Percentiles rank a stretch among this genome's conserved stretches.
Conservation (phyloP, 1,140 invertebrate species). For the Apis mellifera region Amel_HAv3.1 CM009931.2:2537001-2537500, state of each 20-base stretch:
- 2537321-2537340: conserved; percentile 63
- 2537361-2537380: conserved; percentile 76
- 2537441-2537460: conserved; percentile 17
- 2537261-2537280: conserved; percentile 27
- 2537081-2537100: conserved; percentile 39
- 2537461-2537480: not conserved
- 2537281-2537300: conserved; percentile 58
- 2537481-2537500: not conserved
- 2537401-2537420: too few relatives aligned
- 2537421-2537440: conserved; percentile 1
- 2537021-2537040: conserved; percentile 2
- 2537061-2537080: conserved; percentile 48
- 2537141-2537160: not conserved
- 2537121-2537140: too few relatives aligned
- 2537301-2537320: conserved; percentile 70
- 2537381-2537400: not conserved
- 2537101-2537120: too few relatives aligned
- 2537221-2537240: conserved; percentile 48
- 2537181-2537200: not conserved
- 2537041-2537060: not conserved
- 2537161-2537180: not conserved
- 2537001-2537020: conserved; percentile 3
- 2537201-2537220: conserved; percentile 21
- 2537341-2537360: conserved; percentile 39
- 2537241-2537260: conserved; percentile 42